Base-by-base conservation (phyloP, 2,888 invertebrate genomes). In the Toxonevra muliebris region DNA sequence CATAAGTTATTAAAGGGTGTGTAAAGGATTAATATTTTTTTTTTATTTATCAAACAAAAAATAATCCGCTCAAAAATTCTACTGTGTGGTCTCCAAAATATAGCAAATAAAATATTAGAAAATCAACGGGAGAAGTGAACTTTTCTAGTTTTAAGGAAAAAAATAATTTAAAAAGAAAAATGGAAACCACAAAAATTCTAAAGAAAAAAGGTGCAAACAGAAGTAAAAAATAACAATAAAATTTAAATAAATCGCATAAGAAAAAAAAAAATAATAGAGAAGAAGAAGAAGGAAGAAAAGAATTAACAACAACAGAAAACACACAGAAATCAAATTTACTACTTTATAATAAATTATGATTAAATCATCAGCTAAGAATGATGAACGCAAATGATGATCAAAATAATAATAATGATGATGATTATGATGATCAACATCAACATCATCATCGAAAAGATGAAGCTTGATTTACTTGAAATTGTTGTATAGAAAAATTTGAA, bases 281-380 rank as follows among this genome's bases (percentile, higher is more conserved):
- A n/a, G n/a, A n/a, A 42, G 3, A 50, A 30, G 50, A 60, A 45
- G 30, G n/a, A 20, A 19, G 13, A 13, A 19, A 19, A 5, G 4
- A 41, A 20, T 40, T 2, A 17, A 61, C 2, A 61, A 57, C 10
- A 53, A 50, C 42, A 53, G 42, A 50, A 41, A 19, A 53, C 10
- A 43, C 1, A 20, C 12, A 20, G 11, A 3, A 48, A 1, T 30
- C 55, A 54, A 63, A 12, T 55, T 55, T 11, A 48, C 42, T 45
- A 20, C 63, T 63, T 55, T 54, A 15, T 43, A 13, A 43, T 30
- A 40, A 45, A 55, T 43, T 55, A 63, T 45, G 63, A 55, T 55
- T 63, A 55, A 45, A 63, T 63, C 55, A 55, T 63, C 42, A 55
- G 17, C 17, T 53, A 10, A 13, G 42, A 61, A 53, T 50, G 52